Conservation (phyloP, 2,113 vertebrate species). For the Anarrhichthys ocellatus region DNA sequence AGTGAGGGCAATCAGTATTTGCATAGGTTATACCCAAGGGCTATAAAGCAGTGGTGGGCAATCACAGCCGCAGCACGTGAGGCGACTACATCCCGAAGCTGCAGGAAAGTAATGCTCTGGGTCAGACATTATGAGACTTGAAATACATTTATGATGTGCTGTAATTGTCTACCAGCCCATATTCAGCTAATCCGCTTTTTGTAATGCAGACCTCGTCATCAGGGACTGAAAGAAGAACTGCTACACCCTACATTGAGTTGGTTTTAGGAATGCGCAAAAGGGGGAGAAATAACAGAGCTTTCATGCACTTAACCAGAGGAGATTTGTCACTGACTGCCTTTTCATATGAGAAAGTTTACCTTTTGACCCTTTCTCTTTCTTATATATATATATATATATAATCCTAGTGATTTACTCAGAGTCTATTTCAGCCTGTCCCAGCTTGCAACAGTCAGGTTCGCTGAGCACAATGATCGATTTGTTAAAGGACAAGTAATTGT, state of each 20-base stretch:
- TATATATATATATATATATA: background rate
- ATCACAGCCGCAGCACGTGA: slow-evolving; percentile 55
- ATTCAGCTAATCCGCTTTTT: slow-evolving; percentile 16
- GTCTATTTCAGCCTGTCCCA: slow-evolving; percentile 52
- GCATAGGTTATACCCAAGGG: slow-evolving; percentile 46
- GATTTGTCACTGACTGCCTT: background rate
- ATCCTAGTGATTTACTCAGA: slow-evolving; percentile 33
- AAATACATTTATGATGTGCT: slow-evolving; percentile 15
- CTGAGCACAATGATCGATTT: slow-evolving; percentile 60
- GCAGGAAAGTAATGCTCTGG: slow-evolving; percentile 4
- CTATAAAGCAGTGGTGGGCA: slow-evolving; percentile 52
- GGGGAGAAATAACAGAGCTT: background rate
- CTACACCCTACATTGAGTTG: background rate
- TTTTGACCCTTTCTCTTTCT: slow-evolving; percentile 26
- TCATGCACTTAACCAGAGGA: background rate
- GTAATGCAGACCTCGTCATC: background rate
- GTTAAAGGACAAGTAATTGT: slow-evolving; percentile 73
- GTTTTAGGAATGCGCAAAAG: background rate
- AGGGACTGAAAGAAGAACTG: background rate
- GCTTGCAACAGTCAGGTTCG: slow-evolving; percentile 20
- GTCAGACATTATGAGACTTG: slow-evolving; percentile 21
- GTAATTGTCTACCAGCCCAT: slow-evolving; percentile 17
- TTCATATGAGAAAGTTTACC: slow-evolving; percentile 21
- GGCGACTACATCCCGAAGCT: slow-evolving; percentile 33
- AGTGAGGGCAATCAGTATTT: slow-evolving; percentile 53